A percentile compares a stretch with the other conserved stretches of the same genome.
Evolutionary conservation across 2,113 vertebrate genomes (phyloP).

Genomic region (Camelus dromedarius): DNA sequence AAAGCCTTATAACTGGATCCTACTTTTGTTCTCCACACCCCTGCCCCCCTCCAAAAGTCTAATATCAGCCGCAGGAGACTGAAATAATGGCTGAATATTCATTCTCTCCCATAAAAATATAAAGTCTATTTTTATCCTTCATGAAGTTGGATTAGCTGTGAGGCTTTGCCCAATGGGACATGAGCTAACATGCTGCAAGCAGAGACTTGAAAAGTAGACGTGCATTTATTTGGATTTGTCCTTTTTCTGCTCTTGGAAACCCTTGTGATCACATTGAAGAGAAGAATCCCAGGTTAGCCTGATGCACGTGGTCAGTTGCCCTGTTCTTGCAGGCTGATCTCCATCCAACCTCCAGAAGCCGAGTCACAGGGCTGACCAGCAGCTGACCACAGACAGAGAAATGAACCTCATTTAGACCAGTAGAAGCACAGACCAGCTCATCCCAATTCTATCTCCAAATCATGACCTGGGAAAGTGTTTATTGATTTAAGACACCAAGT

Average conservation of each 20-base stretch:
- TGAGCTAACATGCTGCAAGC: neutral
- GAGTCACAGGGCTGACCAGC: too few species aligned
- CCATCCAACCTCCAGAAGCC: neutral
- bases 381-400: neutral
- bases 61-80: neutral
- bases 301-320: rapidly evolving
- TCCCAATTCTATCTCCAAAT: neutral
- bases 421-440: neutral
- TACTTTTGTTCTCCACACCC: neutral
- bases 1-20: neutral
- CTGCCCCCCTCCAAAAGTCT: neutral
- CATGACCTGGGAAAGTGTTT: neutral
- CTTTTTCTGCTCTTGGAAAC: neutral
- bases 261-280: neutral
- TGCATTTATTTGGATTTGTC: neutral
- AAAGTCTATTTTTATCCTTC: neutral
- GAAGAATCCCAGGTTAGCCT: neutral
- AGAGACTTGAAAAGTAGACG: neutral
- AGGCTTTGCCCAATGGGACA: neutral
- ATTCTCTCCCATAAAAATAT: neutral
- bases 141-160: neutral
- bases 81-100: neutral
- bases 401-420: neutral
- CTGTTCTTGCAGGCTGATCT: neutral
- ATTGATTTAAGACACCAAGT: neutral